Conservation (phyloP, 2,113 vertebrate genomes). For the Centropus unirufus region DNA sequence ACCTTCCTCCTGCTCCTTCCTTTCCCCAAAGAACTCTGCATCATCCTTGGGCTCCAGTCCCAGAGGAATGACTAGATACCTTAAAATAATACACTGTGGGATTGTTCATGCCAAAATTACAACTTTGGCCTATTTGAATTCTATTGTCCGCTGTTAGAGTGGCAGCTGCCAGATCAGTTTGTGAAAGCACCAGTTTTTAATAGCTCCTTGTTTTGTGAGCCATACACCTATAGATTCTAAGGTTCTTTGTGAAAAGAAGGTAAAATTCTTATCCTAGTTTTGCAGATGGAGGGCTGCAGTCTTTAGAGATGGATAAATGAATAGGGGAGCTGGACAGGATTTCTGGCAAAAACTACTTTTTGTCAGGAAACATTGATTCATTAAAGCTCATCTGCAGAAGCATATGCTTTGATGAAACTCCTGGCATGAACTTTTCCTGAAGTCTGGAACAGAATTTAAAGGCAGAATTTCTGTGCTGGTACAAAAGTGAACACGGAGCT, state of each 20-base stretch:
- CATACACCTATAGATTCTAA: neutral
- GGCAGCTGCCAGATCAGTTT: neutral
- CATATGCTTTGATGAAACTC: conserved; percentile 33
- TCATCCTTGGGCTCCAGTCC: neutral
- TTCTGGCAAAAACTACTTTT: conserved; percentile 31
- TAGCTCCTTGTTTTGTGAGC: neutral
- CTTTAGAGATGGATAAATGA: neutral
- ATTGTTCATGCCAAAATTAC: neutral
- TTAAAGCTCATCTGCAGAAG: conserved; percentile 18
- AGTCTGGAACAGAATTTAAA: neutral
- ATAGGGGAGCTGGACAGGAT: neutral
- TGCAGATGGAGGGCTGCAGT: neutral
- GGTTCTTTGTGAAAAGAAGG: neutral
- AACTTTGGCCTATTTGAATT: neutral
- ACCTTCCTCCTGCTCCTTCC: conserved; percentile 4
- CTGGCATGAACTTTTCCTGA: neutral
- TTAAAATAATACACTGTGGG: neutral
- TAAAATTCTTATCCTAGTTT: conserved; percentile 1
- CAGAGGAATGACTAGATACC: neutral
- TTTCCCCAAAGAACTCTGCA: neutral
- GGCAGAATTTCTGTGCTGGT: neutral
- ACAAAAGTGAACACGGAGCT: neutral
- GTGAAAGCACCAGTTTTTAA: neutral
- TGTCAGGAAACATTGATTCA: conserved; percentile 34
- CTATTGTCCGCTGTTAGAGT: neutral